A percentile compares a stretch with the other conserved stretches of the same genome.
phyloP scores from a whole-genome alignment of 2,113 vertebrate species.

The Acanthisitta chloris region DNA sequence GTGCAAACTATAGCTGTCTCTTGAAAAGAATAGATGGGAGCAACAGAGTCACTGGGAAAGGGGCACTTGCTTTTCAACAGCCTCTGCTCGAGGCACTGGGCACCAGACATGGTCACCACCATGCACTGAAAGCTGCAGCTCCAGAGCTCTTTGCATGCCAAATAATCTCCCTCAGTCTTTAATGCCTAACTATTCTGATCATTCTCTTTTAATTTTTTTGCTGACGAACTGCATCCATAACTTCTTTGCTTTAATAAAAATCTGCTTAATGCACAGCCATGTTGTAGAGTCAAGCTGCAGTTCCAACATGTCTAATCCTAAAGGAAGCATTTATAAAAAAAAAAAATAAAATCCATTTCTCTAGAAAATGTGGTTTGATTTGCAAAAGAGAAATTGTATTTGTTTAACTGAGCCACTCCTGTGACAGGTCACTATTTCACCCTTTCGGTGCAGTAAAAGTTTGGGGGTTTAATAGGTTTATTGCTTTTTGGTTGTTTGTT shows the following conservation, averaged over 20 bases:
- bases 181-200: not conserved
- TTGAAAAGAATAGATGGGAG: not conserved
- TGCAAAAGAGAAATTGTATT: not conserved
- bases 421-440: slow-evolving; percentile 26
- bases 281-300: not conserved
- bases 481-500: not conserved
- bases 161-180: not conserved
- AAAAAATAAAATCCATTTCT: not conserved
- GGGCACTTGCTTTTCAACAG: not conserved
- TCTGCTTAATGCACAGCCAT: not conserved
- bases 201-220: not conserved
- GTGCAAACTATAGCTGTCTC: not conserved
- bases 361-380: slow-evolving; percentile 11
- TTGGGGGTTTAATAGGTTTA: slow-evolving; percentile 47
- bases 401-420: not conserved
- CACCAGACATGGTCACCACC: accelerated
- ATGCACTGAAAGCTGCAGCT: not conserved
- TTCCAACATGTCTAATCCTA: not conserved
- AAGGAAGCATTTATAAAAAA: not conserved
- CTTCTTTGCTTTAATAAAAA: not conserved
- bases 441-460: not conserved
- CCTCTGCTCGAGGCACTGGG: not conserved
- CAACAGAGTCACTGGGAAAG: not conserved
- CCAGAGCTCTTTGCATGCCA: not conserved
- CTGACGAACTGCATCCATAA: not conserved